Evolutionary conservation across 2,888 invertebrate species (phyloP).

Genomic region (Anoncus sp.): DNA sequence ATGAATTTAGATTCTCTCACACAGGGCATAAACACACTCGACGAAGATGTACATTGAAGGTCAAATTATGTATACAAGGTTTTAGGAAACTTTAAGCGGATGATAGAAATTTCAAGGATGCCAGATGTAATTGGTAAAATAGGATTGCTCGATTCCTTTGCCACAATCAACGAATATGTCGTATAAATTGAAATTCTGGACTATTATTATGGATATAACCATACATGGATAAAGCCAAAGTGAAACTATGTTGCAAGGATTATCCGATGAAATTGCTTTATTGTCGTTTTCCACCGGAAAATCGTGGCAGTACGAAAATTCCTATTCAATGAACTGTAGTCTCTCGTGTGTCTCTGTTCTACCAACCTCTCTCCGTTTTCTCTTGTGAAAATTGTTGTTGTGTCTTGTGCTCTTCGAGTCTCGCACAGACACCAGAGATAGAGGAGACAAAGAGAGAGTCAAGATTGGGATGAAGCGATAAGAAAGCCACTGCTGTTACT

Average conservation of each 20-base stretch:
- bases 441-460: conserved; percentile 13
- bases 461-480: conserved; percentile 68
- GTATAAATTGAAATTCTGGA: neutral
- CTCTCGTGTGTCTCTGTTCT: neutral
- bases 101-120: neutral
- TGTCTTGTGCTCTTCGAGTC: conserved; percentile 16
- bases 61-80: neutral
- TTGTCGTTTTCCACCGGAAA: conserved; percentile 51
- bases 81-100: neutral
- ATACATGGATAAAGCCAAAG: neutral
- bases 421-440: conserved; percentile 12
- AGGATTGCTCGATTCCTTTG: neutral
- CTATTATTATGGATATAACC: neutral
- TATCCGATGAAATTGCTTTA: conserved; percentile 47
- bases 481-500: conserved; percentile 70
- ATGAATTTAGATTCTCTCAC: neutral
- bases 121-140: neutral
- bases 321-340: neutral
- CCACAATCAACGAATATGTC: no score
- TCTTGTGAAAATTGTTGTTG: conserved; percentile 47
- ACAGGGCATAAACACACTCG: neutral
- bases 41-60: neutral
- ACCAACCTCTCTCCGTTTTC: conserved; percentile 1
- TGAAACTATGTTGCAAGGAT: conserved; percentile 17
- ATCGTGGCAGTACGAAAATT: neutral